Conservation (phyloP, 2,888 invertebrate species). For the Dastarcus helophoroides region DNA sequence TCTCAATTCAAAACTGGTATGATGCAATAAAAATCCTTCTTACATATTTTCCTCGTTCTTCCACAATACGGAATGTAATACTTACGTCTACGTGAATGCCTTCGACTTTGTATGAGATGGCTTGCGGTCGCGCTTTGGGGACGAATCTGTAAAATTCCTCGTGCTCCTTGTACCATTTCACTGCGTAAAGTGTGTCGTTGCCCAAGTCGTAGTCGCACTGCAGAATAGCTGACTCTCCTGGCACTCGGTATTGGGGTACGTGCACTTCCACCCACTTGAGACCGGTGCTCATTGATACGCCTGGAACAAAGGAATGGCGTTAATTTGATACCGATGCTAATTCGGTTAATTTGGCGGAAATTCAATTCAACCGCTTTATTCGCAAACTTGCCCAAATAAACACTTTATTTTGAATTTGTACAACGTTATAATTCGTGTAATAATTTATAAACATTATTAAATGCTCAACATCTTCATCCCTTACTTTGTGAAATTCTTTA, state of each 20-base stretch:
- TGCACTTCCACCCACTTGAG: slow-evolving; percentile 36
- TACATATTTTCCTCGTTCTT: background rate
- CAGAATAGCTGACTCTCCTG: slow-evolving; percentile 33
- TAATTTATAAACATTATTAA: too few relatives aligned
- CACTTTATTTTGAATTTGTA: too few relatives aligned
- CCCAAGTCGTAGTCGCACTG: slow-evolving; percentile 37
- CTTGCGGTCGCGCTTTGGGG: slow-evolving; percentile 58
- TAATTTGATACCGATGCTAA: too few relatives aligned
- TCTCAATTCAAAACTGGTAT: too few relatives aligned
- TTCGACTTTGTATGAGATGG: slow-evolving; percentile 58
- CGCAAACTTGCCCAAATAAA: too few relatives aligned
- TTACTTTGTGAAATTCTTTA: too few relatives aligned
- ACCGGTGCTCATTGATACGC: slow-evolving; percentile 17
- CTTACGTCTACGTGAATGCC: slow-evolving; percentile 60
- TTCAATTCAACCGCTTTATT: too few relatives aligned
- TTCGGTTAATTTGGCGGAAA: too few relatives aligned
- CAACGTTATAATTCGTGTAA: too few relatives aligned
- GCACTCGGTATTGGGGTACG: slow-evolving; percentile 35
- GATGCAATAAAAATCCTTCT: background rate
- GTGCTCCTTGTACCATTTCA: slow-evolving; percentile 78
- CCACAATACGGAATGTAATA: slow-evolving; percentile 23
- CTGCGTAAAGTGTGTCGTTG: slow-evolving; percentile 58
- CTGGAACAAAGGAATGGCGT: slow-evolving; percentile 1
- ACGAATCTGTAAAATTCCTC: slow-evolving; percentile 74
- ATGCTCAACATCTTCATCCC: too few relatives aligned